A percentile compares a stretch with the other conserved stretches of the same genome.
phyloP scores from a whole-genome alignment of 1,140 invertebrate genomes.

The Idris sp. region DNA sequence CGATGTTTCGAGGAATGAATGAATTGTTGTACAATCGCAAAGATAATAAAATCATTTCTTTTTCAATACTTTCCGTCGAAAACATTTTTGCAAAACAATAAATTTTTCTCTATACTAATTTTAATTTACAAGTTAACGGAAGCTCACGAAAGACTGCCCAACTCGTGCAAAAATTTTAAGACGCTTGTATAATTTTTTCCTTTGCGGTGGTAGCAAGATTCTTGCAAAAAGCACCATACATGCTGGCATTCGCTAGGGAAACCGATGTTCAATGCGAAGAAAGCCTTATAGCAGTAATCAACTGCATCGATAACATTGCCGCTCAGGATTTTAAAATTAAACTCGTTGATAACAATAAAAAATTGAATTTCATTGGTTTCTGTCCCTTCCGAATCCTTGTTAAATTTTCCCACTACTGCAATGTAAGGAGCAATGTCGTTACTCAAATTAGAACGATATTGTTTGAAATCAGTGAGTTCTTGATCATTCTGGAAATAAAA shows the following conservation, averaged over 20 bases:
- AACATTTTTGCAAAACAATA: too few relatives aligned
- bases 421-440: slow-evolving; percentile 1
- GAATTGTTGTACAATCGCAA: too few relatives aligned
- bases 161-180: slow-evolving; percentile 16
- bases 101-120: too few relatives aligned
- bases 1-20: too few relatives aligned
- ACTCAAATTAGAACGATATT: background rate
- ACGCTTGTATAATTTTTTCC: slow-evolving; percentile 4
- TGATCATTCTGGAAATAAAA: slow-evolving; percentile 4
- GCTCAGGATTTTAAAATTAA: slow-evolving; percentile 24
- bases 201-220: slow-evolving; percentile 23
- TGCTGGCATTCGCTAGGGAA: slow-evolving; percentile 26
- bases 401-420: background rate
- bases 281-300: slow-evolving; percentile 23
- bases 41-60: too few relatives aligned
- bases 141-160: too few relatives aligned
- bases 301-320: too few relatives aligned
- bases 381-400: background rate
- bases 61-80: too few relatives aligned
- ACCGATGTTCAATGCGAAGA: slow-evolving; percentile 21
- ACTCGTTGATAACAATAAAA: slow-evolving; percentile 4
- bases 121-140: too few relatives aligned
- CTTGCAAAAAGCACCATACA: slow-evolving; percentile 27
- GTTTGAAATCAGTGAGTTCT: background rate
- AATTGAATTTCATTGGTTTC: background rate